These are phyloP conservation scores for Ennomos fuscantarius DNA, from an alignment of 2,888 invertebrate genomes.

Conservation along the genomic window DNA sequence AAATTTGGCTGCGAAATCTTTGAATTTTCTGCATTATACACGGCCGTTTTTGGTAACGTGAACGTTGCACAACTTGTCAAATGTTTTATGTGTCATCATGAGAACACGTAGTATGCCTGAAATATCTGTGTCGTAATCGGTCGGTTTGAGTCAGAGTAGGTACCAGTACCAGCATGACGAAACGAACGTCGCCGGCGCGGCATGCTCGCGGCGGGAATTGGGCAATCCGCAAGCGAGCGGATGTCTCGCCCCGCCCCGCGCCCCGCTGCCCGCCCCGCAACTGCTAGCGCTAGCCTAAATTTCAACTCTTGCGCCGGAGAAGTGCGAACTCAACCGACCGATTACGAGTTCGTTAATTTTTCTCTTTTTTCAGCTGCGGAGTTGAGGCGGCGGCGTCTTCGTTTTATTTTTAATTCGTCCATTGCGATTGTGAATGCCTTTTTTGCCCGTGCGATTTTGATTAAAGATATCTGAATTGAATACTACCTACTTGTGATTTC, in stretches of 20 bases:
- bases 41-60: constrained; percentile 39
- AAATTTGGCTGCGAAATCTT: constrained; percentile 79
- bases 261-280: constrained; percentile 30
- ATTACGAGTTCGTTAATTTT: constrained; percentile 54
- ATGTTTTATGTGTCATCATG: constrained; percentile 36
- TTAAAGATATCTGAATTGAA: constrained; percentile 12
- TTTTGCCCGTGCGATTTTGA: constrained; percentile 23
- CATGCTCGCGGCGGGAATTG: constrained; percentile 69
- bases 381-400: constrained; percentile 33
- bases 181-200: constrained; percentile 65
- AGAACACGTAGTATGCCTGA: constrained; percentile 45
- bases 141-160: constrained; percentile 63
- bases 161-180: constrained; percentile 60
- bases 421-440: constrained; percentile 50
- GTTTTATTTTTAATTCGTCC: constrained; percentile 39
- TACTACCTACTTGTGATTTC: neutral
- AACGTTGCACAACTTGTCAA: constrained; percentile 18
- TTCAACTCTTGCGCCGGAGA: constrained; percentile 62
- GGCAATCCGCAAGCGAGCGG: constrained; percentile 75
- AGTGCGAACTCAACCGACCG: constrained; percentile 59
- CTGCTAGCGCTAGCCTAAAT: constrained; percentile 54
- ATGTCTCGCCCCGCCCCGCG: constrained; percentile 52
- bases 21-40: constrained; percentile 79
- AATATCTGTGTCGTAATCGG: constrained; percentile 66
- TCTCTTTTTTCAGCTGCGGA: constrained; percentile 59